Evolutionary conservation across 2,888 invertebrate species (phyloP).

Genomic region (Lithophane socia): DNA sequence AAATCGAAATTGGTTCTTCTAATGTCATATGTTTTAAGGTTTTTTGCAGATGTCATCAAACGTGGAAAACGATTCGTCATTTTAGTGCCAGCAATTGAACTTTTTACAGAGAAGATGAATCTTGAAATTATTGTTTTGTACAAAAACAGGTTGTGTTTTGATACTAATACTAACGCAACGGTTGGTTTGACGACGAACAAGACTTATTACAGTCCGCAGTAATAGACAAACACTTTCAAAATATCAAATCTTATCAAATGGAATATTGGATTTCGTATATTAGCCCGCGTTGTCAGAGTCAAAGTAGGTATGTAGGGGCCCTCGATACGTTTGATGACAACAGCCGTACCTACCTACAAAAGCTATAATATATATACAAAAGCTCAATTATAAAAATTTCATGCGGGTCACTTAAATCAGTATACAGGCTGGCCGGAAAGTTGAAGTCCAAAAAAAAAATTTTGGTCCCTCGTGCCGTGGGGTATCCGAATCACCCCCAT

Average conservation of each 20-base stretch:
- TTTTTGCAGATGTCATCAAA: constrained; percentile 46
- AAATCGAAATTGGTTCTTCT: constrained; percentile 30
- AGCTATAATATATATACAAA: neutral
- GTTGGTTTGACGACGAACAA: neutral
- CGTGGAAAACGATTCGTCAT: constrained; percentile 47
- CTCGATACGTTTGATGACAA: constrained; percentile 4
- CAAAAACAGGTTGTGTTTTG: constrained; percentile 19
- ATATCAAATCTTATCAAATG: too few species aligned
- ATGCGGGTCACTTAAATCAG: constrained; percentile 13
- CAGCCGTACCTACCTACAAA: neutral
- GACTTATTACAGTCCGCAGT: too few species aligned
- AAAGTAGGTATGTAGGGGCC: neutral
- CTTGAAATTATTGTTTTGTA: constrained; percentile 24
- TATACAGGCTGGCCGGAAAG: too few species aligned
- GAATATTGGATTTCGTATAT: too few species aligned
- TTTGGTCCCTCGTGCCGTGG: too few species aligned
- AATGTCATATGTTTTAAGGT: constrained; percentile 27
- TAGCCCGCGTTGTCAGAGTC: neutral
- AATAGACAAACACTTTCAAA: too few species aligned
- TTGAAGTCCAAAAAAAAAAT: too few species aligned
- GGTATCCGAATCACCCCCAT: too few species aligned
- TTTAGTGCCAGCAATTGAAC: constrained; percentile 20
- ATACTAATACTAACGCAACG: neutral
- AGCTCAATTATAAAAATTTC: constrained; percentile 1
- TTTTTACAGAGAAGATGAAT: constrained; percentile 48